Percentiles rank a stretch among this genome's conserved stretches.
phyloP scores from a whole-genome alignment of 2,797 vertebrate genomes.

The Scarus forsteni region DNA sequence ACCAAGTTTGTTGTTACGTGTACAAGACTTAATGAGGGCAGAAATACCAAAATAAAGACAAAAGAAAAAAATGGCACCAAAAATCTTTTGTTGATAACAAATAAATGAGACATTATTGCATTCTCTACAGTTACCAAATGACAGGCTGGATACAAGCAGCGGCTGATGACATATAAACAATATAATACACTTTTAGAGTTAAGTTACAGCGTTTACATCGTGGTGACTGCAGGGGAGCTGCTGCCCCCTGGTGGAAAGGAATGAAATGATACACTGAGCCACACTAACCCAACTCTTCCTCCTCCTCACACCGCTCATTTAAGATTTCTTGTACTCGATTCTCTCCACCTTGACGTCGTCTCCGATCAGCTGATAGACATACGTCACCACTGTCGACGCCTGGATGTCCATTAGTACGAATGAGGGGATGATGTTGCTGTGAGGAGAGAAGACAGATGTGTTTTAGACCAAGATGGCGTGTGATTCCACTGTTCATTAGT shows the following conservation, averaged over 20 bases:
- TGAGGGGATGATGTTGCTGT: slow-evolving; percentile 98
- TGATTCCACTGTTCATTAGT: background rate
- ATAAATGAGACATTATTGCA: slow-evolving; percentile 71
- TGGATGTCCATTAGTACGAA: slow-evolving; percentile 99
- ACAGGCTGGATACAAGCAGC: slow-evolving; percentile 62
- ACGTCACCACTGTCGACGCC: slow-evolving; percentile 98
- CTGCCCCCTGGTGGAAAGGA: slow-evolving; percentile 76
- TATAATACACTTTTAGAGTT: slow-evolving; percentile 78
- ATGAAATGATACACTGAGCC: slow-evolving; percentile 71
- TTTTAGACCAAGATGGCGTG: background rate
- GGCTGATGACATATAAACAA: slow-evolving; percentile 76
- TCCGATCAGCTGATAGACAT: slow-evolving; percentile 97
- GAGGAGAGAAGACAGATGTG: slow-evolving; percentile 22
- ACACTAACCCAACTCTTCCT: slow-evolving; percentile 9
- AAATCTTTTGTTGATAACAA: slow-evolving; percentile 67
- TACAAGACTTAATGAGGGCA: slow-evolving; percentile 8
- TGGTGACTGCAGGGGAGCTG: slow-evolving; percentile 54
- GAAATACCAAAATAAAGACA: slow-evolving; percentile 4
- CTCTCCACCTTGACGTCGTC: slow-evolving; percentile 99
- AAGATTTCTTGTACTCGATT: slow-evolving; percentile 99
- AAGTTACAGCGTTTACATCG: slow-evolving; percentile 67
- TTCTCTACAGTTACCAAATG: slow-evolving; percentile 64
- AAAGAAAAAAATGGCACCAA: slow-evolving; percentile 73
- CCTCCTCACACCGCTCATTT: slow-evolving; percentile 54
- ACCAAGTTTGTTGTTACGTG: slow-evolving; percentile 54